Evolutionary conservation across 2,888 invertebrate species (phyloP).

Genomic region (Noctua comes): DNA sequence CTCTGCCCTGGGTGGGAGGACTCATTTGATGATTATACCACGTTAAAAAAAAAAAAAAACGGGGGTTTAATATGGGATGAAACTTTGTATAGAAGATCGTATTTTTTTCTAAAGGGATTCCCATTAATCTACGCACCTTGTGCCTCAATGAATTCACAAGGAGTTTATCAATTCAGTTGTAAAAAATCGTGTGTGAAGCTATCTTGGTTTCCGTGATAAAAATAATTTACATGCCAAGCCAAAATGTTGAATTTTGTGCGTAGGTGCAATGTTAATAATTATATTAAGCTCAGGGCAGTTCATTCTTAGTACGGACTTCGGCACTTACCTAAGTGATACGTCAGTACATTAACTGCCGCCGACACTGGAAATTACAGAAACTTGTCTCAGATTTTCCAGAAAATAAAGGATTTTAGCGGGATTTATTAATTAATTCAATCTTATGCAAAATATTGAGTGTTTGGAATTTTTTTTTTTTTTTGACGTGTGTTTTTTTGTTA

Average conservation of each 20-base stretch:
- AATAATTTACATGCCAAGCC: slow-evolving; percentile 38
- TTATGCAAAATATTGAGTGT: too few relatives aligned
- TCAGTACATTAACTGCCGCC: slow-evolving; percentile 36
- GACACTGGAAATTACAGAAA: slow-evolving; percentile 49
- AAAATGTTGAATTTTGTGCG: slow-evolving; percentile 6
- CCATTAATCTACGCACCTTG: neutral
- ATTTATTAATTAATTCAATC: neutral
- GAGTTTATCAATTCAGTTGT: neutral
- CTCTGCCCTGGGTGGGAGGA: too few relatives aligned
- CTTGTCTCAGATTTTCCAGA: slow-evolving; percentile 28
- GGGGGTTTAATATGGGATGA: too few relatives aligned
- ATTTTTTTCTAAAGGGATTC: neutral
- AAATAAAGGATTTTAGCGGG: neutral
- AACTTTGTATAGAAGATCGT: neutral
- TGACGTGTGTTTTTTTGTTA: too few relatives aligned
- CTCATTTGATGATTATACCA: too few relatives aligned
- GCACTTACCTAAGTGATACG: slow-evolving; percentile 51
- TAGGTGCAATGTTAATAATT: slow-evolving; percentile 21
- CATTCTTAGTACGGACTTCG: slow-evolving; percentile 27
- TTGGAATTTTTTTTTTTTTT: too few relatives aligned
- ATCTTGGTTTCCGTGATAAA: neutral
- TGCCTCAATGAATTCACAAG: neutral
- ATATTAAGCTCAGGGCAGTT: slow-evolving; percentile 1
- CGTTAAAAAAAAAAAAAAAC: too few relatives aligned
- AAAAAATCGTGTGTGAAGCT: neutral